Base-by-base conservation (phyloP, 2,113 vertebrate genomes). In the Gambusia affinis region DNA sequence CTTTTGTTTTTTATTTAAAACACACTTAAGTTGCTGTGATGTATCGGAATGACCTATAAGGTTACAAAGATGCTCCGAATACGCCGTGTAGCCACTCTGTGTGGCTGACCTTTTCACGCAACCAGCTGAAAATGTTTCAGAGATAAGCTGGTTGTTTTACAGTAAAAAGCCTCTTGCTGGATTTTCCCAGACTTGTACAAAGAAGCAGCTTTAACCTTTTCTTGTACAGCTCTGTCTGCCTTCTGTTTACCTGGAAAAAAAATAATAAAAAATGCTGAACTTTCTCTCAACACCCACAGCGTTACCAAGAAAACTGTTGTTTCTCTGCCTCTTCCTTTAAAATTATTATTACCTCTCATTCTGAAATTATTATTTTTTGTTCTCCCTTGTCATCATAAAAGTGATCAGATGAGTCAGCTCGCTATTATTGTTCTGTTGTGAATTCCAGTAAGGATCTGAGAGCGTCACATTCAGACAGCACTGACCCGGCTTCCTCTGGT, bases 361-460 rank as follows among this genome's bases (percentile, higher is more conserved):
- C 29, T 70, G 72, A 79, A 84, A 80, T n/a, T 57, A 15, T 60
- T 24, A 64, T 60, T 60, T 54, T 54, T 60, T 75, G 4, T 42
- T 42, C 14, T 42, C 12, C 39, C 15, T 74, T 64, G 70, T 80
- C 60, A 67, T 74, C 19, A 10, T 57, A 57, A 11, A 11, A 51
- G 47, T 63, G 62, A 62, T 67, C 70, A 74, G 86, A 80, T 85
- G 62, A 87, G 72, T 85, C 77, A 66, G 65, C 61, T 33, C 5
- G 17, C 75, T 51, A 14, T 81, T 86, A 76, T 82, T 70, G 66
- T 77, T 54, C 30, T 76, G 73, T 76, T 54, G 61, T 75, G 37
- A 66, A 73, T 91, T 91, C 85, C 89, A 69, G 82, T 85, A 80
- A 85, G 73, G 67, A 73, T 85, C 85, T 27, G 62, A 80, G 10